Evolutionary conservation across 2,888 invertebrate genomes (phyloP).

Genomic region (Aspidiotus rigidus): DNA sequence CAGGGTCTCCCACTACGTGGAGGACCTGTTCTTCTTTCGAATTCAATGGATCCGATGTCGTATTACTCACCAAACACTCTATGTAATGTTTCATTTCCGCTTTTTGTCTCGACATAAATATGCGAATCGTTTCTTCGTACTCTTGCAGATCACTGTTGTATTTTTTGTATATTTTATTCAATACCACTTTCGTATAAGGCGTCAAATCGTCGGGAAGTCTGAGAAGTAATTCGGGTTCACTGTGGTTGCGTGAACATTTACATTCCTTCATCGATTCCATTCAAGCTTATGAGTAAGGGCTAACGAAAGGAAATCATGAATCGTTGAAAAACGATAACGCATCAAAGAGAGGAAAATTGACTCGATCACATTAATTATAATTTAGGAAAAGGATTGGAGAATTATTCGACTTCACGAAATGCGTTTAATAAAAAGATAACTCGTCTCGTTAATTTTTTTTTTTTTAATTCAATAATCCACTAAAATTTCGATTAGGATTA

Average conservation of each 20-base stretch:
- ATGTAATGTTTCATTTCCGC: conserved; percentile 2
- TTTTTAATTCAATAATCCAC: too few species aligned
- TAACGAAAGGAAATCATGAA: too few species aligned
- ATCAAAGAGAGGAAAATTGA: too few species aligned
- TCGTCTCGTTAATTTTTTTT: too few species aligned
- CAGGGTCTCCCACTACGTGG: neutral
- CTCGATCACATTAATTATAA: too few species aligned
- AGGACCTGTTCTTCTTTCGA: neutral
- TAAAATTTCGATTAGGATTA: too few species aligned
- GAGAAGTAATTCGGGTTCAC: neutral
- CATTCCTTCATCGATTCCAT: too few species aligned
- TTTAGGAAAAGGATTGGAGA: too few species aligned
- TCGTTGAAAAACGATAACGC: too few species aligned
- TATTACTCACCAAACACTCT: neutral
- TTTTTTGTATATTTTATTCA: conserved; percentile 1
- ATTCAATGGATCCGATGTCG: neutral
- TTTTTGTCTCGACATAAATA: neutral
- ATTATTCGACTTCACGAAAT: too few species aligned
- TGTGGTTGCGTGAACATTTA: neutral
- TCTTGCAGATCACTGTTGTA: neutral
- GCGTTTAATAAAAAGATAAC: too few species aligned
- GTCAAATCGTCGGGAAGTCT: neutral
- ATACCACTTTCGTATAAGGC: neutral
- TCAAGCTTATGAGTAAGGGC: too few species aligned
- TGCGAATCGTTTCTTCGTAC: neutral